phyloP scores from a whole-genome alignment of 2,113 vertebrate species.

The Morone chrysops region DNA sequence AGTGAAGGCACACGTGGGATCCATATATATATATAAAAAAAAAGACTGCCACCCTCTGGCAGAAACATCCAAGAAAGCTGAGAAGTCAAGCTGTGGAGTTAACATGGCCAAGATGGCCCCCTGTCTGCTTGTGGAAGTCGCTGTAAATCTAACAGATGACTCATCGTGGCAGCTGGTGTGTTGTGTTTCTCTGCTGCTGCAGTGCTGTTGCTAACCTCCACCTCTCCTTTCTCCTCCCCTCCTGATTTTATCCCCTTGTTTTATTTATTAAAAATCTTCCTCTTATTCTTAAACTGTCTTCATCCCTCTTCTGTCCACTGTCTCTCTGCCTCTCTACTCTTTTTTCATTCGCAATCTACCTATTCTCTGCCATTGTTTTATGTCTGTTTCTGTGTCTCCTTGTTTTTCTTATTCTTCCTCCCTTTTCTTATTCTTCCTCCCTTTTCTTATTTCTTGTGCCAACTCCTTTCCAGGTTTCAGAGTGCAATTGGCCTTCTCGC shows the following conservation, averaged over 20 bases:
- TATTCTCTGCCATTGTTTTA: background rate
- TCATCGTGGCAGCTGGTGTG: constrained; percentile 55
- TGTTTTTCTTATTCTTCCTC: constrained; percentile 1
- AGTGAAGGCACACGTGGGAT: constrained; percentile 1
- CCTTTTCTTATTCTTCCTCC: background rate
- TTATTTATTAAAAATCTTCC: background rate
- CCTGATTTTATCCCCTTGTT: background rate
- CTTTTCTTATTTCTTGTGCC: background rate
- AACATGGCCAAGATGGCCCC: constrained; percentile 41
- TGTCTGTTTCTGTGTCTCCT: background rate
- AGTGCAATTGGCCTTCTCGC: constrained; percentile 95
- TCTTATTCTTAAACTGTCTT: background rate
- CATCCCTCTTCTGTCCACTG: background rate
- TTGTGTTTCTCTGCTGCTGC: constrained; percentile 53
- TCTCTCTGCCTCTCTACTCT: background rate
- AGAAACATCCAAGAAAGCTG: constrained; percentile 13
- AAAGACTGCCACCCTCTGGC: constrained; percentile 30
- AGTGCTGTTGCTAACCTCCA: constrained; percentile 37
- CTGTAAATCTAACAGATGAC: constrained; percentile 58
- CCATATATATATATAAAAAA: background rate
- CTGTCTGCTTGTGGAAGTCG: constrained; percentile 45
- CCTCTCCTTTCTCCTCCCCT: constrained; percentile 18
- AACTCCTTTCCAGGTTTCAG: constrained; percentile 88
- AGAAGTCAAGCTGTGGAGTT: constrained; percentile 31
- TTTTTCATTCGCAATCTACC: background rate